Evolutionary conservation across 2,113 vertebrate genomes (phyloP), one percentile per base, ranked within the genome.

Genomic region (Oreochromis tanganicae): DNA sequence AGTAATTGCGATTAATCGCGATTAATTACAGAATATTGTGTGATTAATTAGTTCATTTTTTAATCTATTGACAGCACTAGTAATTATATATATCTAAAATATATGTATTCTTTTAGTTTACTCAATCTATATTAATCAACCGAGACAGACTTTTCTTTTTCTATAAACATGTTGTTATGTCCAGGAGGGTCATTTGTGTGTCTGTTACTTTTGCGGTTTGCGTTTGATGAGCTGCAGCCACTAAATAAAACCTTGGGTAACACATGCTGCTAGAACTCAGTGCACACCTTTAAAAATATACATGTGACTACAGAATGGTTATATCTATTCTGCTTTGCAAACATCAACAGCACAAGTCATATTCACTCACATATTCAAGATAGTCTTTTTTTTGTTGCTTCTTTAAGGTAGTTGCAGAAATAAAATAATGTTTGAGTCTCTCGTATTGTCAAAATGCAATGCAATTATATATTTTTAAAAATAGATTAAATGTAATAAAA

Each of bases 1-100:
- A 59, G 27, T 32, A 0, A 59, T 59, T 59, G 27, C 0, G 3
- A 9, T 32, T 29, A 59, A 59, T 16, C 3, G 0, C 4, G 0
- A 32, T 59, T 61, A 59, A 59, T 32, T 61, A 32, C 4, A 5
- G 5, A 32, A 4, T 2, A 17, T 61, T 32, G 57, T 61, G 8
- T 2, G 8, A 32, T 61, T 32, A 4, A 59, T 59, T 32, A 32
- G 3, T 32, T 59, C 3, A 5, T 32, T 32, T 59, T 59, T 17
- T 32, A 17, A 61, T 59, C 27, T 59, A 32, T 32, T 59, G 7
- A 17, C 27, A 32, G 56, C 14, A 32, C 27, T 32, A 59, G 57
- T 59, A 59, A 59, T 32, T 32, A 32, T 32, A 61, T 59, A 59
- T 59, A 2, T 59, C 0, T 59, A 57, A 1, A 59, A 59, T 5